Conservation (phyloP, 2,888 invertebrate genomes). For the Cheiracanthium punctorium region DNA sequence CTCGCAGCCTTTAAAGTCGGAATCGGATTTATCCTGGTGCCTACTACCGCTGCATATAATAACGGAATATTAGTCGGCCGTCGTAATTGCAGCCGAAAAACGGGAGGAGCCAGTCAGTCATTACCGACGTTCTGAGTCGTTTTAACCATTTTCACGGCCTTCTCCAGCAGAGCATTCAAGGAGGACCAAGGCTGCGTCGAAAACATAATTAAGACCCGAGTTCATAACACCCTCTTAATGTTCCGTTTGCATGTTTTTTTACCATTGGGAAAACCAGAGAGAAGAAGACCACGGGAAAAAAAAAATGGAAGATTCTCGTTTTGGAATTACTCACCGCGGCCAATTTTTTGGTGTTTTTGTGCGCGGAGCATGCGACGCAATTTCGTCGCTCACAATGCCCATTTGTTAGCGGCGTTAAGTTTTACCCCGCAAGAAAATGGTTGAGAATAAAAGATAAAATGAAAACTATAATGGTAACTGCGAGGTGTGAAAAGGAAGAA, state of each 20-base stretch:
- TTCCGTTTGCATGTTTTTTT: not conserved
- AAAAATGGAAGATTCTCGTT: no score
- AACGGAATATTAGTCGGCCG: not conserved
- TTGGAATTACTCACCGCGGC: no score
- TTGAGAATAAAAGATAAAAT: no score
- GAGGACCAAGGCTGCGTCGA: not conserved
- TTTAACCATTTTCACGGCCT: not conserved
- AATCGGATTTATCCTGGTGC: no score
- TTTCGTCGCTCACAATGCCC: no score
- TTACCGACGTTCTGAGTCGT: not conserved
- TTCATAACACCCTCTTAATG: not conserved
- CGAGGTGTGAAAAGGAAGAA: no score
- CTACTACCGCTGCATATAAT: not conserved
- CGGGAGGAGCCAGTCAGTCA: not conserved
- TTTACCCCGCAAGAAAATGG: no score
- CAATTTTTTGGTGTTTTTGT: no score
- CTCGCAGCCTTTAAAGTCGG: no score
- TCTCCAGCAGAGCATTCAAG: not conserved
- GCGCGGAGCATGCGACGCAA: no score
- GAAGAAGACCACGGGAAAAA: not conserved
- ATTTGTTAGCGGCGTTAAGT: no score
- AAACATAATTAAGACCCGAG: not conserved
- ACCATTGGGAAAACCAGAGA: not conserved
- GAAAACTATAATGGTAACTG: no score
- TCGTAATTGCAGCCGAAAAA: not conserved